These are phyloP conservation scores for Melieria picta DNA, from an alignment of 2,888 invertebrate species.

Conservation along the genomic window DNA sequence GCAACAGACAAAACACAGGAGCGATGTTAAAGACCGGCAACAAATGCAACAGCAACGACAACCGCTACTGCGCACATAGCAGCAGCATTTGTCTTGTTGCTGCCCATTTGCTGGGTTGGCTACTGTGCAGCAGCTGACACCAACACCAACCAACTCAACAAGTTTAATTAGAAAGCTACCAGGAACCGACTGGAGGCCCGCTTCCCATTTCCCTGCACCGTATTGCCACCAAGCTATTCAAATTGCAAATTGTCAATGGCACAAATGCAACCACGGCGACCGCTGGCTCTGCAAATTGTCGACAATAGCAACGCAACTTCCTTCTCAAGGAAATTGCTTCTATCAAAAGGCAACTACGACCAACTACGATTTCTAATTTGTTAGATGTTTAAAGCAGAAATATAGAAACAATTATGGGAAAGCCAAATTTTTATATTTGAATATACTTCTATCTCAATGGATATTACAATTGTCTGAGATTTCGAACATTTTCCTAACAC, in stretches of 20 bases:
- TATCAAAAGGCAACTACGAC: background rate
- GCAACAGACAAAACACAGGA: conserved; percentile 34
- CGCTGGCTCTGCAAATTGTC: conserved; percentile 5
- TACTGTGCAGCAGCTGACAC: conserved; percentile 17
- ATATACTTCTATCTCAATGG: no score
- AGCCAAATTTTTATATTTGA: no score
- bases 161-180: conserved; percentile 38
- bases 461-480: no score
- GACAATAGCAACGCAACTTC: conserved; percentile 1
- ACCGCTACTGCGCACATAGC: conserved; percentile 16
- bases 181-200: background rate
- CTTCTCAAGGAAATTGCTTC: background rate
- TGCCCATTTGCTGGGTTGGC: conserved; percentile 3
- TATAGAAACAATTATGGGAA: no score
- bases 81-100: conserved; percentile 8
- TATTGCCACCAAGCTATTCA: background rate
- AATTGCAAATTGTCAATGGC: conserved; percentile 29
- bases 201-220: background rate
- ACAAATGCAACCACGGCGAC: background rate
- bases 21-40: background rate
- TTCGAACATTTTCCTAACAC: no score
- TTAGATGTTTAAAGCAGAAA: no score
- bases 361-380: background rate
- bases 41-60: conserved; percentile 11
- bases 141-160: background rate